Evolutionary conservation across 2,113 vertebrate species (phyloP).

Genomic region (Oryzias celebensis): DNA sequence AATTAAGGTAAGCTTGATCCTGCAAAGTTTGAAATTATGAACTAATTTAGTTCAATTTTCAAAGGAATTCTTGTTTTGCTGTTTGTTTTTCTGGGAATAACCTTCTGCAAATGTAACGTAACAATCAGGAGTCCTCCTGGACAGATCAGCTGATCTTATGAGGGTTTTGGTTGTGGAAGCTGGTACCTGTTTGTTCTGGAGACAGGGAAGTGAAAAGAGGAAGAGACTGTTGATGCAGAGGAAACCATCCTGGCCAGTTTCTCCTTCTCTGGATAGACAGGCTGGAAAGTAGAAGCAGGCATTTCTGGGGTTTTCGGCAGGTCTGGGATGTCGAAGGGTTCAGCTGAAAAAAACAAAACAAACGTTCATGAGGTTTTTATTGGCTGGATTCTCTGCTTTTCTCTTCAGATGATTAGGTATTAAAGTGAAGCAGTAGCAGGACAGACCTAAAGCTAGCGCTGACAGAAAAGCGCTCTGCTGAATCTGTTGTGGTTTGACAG

Average conservation of each 20-base stretch:
- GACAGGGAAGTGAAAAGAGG: constrained; percentile 50
- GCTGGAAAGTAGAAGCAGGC: constrained; percentile 13
- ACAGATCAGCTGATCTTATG: not conserved
- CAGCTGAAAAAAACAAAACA: constrained; percentile 50
- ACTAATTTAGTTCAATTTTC: too few species aligned
- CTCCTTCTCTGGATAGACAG: constrained; percentile 29
- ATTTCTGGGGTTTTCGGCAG: constrained; percentile 29
- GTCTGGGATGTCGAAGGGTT: constrained; percentile 72
- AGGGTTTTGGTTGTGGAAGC: not conserved
- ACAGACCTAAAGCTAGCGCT: too few species aligned
- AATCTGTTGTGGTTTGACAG: not conserved
- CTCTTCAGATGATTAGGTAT: too few species aligned
- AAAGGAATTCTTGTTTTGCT: too few species aligned
- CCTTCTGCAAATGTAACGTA: too few species aligned
- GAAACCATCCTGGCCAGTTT: constrained; percentile 33
- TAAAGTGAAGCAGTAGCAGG: too few species aligned
- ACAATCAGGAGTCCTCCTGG: too few species aligned
- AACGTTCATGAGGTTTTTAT: not conserved
- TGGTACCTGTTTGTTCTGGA: constrained; percentile 69
- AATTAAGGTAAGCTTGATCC: too few species aligned
- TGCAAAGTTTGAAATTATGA: too few species aligned
- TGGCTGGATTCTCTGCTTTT: not conserved
- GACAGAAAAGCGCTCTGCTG: not conserved
- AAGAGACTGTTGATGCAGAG: constrained; percentile 45
- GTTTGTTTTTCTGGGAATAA: too few species aligned